Conservation (phyloP, 2,888 invertebrate species). For the Dryobotodes eremita region DNA sequence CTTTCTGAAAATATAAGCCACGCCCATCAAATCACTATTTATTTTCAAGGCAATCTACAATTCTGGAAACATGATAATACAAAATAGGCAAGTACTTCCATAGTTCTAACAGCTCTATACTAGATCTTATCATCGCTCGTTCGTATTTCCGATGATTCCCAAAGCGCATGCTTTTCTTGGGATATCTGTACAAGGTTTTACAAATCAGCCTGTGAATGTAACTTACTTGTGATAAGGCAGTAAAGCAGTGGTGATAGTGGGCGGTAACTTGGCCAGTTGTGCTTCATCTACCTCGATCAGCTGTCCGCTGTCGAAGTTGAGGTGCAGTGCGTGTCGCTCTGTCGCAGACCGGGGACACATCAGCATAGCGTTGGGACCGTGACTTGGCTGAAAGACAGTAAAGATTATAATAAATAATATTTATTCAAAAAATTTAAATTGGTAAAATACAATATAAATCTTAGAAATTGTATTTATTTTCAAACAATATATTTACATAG, state of each 20-base stretch:
- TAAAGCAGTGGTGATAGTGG: conserved; percentile 71
- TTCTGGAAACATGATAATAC: not conserved
- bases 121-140: not conserved
- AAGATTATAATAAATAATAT: not conserved
- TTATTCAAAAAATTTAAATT: not conserved
- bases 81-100: not conserved
- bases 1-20: too few relatives aligned
- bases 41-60: too few relatives aligned
- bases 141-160: not conserved
- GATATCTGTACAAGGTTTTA: not conserved
- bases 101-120: not conserved
- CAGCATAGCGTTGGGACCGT: conserved; percentile 81
- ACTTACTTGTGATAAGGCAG: conserved; percentile 82
- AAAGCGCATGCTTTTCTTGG: not conserved
- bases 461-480: not conserved
- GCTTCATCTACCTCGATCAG: conserved; percentile 73
- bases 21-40: too few relatives aligned
- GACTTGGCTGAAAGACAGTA: conserved; percentile 70
- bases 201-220: not conserved
- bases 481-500: too few relatives aligned
- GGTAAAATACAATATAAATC: not conserved
- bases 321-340: conserved; percentile 36
- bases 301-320: conserved; percentile 58
- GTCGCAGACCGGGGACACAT: conserved; percentile 59
- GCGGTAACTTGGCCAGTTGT: conserved; percentile 67